Base-by-base conservation (phyloP, 2,888 invertebrate species). In the Cryptus viduatorius region DNA sequence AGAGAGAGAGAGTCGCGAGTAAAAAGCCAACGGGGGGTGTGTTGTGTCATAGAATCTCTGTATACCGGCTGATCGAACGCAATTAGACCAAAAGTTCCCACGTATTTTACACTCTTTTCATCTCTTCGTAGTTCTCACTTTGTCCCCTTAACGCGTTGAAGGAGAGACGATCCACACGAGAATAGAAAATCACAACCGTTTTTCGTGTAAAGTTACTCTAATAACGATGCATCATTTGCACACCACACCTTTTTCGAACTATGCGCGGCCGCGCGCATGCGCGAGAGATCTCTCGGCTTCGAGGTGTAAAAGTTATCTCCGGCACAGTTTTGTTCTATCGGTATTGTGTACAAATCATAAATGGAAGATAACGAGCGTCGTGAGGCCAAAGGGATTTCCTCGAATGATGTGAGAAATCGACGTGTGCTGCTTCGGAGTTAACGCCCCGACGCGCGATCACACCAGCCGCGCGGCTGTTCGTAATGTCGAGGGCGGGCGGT, bases 61-160 rank as follows among this genome's bases (percentile, higher is more conserved):
- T 24, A 31, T 24, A 53, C 48, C 46, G 50, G 68, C 12, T 48
- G 71, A 68, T 82, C 84, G 53, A 59, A 50, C 71, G 61, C 68
- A 84, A 86, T 81, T 79, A 79, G 68, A 65, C 56, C 61, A n/a
- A 37, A 37, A 42, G 75, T 75, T 86, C 79, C 81, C 79, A 76
- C 69, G 48, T 53, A 69, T 24, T 56, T 56, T 53, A 8, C 37
- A 37, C 37, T 65, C 37, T 42, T n/a, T 65, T n/a, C 37, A 29
- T 65, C 44, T 65, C 24, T 7, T 8, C 37, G 3, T n/a, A 19
- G 37, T 48, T 48, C n/a, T 65, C 16, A 24, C 37, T 65, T 29
- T 65, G 19, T 69, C 69, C 48, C 69, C 69, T 44, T 10, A 29
- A 37, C 48, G 8, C 24, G 42, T 56, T 24, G 19, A 48, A 53